Evolutionary conservation across 2,888 invertebrate genomes (phyloP).

Genomic region (Hemistola chrysoprasaria): DNA sequence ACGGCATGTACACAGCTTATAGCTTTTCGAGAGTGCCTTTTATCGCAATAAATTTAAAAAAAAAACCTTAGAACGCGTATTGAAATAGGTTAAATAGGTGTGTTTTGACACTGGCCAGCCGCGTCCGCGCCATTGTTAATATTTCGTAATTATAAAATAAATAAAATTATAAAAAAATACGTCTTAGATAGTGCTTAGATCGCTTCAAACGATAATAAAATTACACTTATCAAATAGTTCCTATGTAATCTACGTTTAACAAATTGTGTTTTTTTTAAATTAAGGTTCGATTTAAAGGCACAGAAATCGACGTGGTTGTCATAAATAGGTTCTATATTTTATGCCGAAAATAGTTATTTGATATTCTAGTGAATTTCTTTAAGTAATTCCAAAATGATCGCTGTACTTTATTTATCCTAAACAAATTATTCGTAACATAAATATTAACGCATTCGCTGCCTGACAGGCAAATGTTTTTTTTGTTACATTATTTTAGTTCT

Average conservation of each 20-base stretch:
- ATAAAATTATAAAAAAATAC: conserved; percentile 25
- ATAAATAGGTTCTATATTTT: neutral
- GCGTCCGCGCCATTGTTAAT: conserved; percentile 17
- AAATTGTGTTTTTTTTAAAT: conserved; percentile 9
- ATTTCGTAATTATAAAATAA: conserved; percentile 28
- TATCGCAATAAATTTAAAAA: no score
- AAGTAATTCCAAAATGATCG: no score
- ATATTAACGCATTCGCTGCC: no score
- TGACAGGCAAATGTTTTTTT: no score
- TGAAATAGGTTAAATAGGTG: no score
- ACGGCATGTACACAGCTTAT: conserved; percentile 9
- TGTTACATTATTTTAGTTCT: no score
- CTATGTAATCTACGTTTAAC: conserved; percentile 27
- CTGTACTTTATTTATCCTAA: no score
- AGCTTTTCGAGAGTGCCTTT: conserved; percentile 11
- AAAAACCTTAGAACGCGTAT: no score
- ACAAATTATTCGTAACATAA: no score
- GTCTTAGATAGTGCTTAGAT: conserved; percentile 30
- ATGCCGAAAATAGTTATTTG: neutral
- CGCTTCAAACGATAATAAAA: conserved; percentile 28
- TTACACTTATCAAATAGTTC: conserved; percentile 32
- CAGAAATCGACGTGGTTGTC: no score
- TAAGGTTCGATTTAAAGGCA: neutral
- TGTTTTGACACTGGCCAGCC: no score
- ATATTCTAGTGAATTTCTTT: no score